A percentile compares a stretch with the other conserved stretches of the same genome.
phyloP scores from a whole-genome alignment of 2,113 vertebrate species.

The Brachyistius frenatus region DNA sequence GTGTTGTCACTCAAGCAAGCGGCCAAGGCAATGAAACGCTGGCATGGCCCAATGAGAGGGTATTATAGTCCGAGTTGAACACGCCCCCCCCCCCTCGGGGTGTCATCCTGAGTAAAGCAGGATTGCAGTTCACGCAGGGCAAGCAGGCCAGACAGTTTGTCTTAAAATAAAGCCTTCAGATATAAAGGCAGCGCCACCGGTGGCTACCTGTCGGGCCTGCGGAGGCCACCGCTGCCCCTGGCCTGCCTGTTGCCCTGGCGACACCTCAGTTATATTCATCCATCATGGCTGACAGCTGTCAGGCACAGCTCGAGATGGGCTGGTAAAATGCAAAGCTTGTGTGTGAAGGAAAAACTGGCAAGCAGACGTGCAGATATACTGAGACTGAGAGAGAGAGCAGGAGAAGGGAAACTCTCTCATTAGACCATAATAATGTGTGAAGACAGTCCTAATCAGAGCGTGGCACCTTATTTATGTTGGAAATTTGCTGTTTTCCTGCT shows the following conservation, averaged over 20 bases:
- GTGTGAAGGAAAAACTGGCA: conserved; percentile 41
- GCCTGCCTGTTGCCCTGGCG: conserved; percentile 67
- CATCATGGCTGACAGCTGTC: conserved; percentile 81
- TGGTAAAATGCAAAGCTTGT: conserved; percentile 59
- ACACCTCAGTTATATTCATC: conserved; percentile 76
- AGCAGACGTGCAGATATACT: conserved; percentile 32
- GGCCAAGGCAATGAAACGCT: conserved; percentile 65
- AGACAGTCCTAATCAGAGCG: conserved; percentile 83
- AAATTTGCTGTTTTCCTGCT: conserved; percentile 81
- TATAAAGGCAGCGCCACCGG: conserved; percentile 57
- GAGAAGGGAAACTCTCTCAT: conserved; percentile 74
- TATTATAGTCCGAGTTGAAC: conserved; percentile 58
- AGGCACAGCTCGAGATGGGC: conserved; percentile 67
- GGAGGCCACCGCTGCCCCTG: conserved; percentile 62
- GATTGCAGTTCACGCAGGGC: conserved; percentile 59
- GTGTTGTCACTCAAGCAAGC: conserved; percentile 74
- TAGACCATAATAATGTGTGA: conserved; percentile 85
- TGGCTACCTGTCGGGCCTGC: conserved; percentile 64
- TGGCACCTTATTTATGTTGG: conserved; percentile 86
- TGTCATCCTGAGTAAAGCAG: conserved; percentile 49
- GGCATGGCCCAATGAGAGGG: conserved; percentile 56
- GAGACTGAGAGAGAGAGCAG: conserved; percentile 48
- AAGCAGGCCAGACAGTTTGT: conserved; percentile 59
- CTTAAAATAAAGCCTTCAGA: conserved; percentile 72
- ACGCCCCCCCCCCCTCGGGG: conserved; percentile 24